Percentiles rank a stretch among this genome's conserved stretches.
phyloP scores from a whole-genome alignment of 2,888 invertebrate species.

The Odontocerum albicorne region DNA sequence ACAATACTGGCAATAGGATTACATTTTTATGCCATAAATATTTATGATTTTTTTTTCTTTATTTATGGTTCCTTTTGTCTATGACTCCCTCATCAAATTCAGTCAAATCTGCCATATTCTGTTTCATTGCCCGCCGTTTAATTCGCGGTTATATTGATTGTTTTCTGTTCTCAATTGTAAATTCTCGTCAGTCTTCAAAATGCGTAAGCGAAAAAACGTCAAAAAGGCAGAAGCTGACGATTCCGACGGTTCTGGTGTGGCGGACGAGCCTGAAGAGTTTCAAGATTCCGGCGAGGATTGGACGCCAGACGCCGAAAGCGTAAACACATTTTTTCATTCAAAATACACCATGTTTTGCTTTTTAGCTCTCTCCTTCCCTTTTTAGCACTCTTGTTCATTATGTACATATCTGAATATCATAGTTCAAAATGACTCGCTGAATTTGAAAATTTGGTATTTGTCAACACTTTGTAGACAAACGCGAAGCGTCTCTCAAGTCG shows the following conservation, averaged over 20 bases:
- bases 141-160: background rate
- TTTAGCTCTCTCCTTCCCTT: no score
- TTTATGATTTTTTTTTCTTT: background rate
- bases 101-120: background rate
- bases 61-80: constrained; percentile 1
- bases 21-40: background rate
- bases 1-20: no score
- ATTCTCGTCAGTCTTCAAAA: constrained; percentile 1
- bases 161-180: background rate
- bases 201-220: constrained; percentile 29
- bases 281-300: constrained; percentile 60
- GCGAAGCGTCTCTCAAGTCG: no score
- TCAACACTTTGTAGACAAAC: no score
- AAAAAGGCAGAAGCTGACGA: constrained; percentile 45
- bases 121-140: background rate
- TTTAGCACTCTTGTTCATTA: no score
- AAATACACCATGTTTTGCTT: background rate
- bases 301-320: constrained; percentile 58
- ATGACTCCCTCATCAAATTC: background rate
- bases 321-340: constrained; percentile 38
- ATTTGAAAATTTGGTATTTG: no score
- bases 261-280: constrained; percentile 54
- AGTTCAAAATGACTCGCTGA: no score
- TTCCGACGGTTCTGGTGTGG: constrained; percentile 52
- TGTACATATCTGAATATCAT: no score